Conservation (phyloP, 92 coral and sea anemone genomes). For the Plumapathes pennacea region DNA sequence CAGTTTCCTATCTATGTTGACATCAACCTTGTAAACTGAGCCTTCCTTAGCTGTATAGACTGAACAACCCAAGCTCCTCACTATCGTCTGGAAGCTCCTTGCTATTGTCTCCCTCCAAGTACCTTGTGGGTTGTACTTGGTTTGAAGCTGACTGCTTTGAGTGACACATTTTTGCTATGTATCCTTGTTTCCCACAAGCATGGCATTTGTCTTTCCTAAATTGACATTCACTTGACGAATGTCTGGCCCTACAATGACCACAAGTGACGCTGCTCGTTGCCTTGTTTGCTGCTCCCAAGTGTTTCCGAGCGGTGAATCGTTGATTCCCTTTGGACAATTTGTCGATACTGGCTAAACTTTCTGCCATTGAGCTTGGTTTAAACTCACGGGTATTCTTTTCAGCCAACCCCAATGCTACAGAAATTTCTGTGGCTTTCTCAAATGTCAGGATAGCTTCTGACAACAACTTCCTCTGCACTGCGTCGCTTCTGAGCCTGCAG, state of each 20-base stretch:
- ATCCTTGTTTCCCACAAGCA: conserved; percentile 9
- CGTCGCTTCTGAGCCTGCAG: conserved; percentile 20
- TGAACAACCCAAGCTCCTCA: conserved; percentile 1
- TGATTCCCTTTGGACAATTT: neutral
- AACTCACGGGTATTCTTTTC: conserved; percentile 36
- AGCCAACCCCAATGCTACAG: conserved; percentile 38
- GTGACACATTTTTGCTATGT: conserved; percentile 7
- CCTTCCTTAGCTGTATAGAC: neutral
- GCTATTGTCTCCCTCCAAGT: neutral
- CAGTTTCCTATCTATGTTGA: neutral
- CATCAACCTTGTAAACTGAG: neutral
- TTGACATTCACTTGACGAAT: conserved; percentile 19
- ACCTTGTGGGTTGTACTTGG: neutral
- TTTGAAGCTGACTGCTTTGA: neutral
- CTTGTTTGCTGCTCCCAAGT: too few relatives aligned
- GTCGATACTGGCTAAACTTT: neutral
- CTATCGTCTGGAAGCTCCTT: conserved; percentile 13
- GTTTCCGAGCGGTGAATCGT: neutral
- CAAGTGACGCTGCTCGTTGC: neutral
- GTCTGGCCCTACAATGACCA: conserved; percentile 17
- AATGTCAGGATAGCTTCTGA: conserved; percentile 17
- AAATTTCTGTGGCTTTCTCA: conserved; percentile 14
- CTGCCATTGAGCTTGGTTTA: neutral
- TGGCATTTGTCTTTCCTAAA: conserved; percentile 11
- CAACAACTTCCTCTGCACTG: conserved; percentile 28